A percentile compares a stretch with the other conserved stretches of the same genome.
phyloP scores from a whole-genome alignment of 2,888 invertebrate genomes.

The Agrochola lota region DNA sequence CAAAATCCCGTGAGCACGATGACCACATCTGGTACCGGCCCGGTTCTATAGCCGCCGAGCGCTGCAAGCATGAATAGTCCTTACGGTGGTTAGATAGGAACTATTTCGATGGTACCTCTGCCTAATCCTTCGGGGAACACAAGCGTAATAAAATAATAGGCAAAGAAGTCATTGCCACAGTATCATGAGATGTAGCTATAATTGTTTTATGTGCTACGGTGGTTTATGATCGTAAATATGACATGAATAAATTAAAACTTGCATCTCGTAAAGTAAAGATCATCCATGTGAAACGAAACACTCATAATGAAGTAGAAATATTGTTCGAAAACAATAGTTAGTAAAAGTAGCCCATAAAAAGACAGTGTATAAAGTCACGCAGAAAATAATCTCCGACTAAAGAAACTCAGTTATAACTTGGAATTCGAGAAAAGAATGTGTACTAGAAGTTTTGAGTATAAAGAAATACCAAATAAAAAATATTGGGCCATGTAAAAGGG shows the following conservation, averaged over 20 bases:
- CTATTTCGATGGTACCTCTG: too few relatives aligned
- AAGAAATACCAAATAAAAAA: not conserved
- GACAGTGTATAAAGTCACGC: not conserved
- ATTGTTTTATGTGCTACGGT: not conserved
- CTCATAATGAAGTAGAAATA: slow-evolving; percentile 33
- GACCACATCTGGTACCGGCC: too few relatives aligned
- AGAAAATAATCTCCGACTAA: not conserved
- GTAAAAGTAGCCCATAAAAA: not conserved
- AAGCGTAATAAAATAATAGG: too few relatives aligned
- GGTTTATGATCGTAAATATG: slow-evolving; percentile 20
- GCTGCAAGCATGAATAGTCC: too few relatives aligned
- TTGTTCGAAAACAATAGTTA: slow-evolving; percentile 26
- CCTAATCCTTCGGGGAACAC: too few relatives aligned
- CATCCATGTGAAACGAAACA: slow-evolving; percentile 35
- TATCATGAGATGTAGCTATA: not conserved
- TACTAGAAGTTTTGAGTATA: not conserved
- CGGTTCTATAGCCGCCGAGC: too few relatives aligned
- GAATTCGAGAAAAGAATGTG: not conserved
- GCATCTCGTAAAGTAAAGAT: slow-evolving; percentile 38
- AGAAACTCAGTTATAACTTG: not conserved
- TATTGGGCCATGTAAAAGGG: not conserved
- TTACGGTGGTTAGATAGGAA: too few relatives aligned
- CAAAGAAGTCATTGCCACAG: not conserved
- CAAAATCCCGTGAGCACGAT: too few relatives aligned
- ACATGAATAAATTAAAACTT: slow-evolving; percentile 26